These are phyloP conservation scores for Silurus aristotelis DNA, from an alignment of 2,797 vertebrate genomes.

Conservation along the genomic window DNA sequence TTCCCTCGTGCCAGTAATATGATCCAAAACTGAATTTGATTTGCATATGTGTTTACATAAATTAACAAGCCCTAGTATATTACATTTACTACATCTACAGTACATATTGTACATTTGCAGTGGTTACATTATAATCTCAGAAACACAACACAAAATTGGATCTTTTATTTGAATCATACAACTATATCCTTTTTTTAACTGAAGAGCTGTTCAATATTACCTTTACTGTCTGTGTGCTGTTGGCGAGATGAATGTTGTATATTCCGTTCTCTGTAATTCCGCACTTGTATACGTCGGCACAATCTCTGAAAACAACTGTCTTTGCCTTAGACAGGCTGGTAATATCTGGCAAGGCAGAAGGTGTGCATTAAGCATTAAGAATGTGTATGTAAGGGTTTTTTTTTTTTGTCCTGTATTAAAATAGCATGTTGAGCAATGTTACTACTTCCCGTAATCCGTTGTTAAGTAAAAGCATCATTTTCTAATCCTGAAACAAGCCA, in stretches of 20 bases:
- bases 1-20: background rate
- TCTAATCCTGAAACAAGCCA: conserved; percentile 33
- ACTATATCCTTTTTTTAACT: background rate
- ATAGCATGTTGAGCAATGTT: conserved; percentile 45
- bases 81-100: background rate
- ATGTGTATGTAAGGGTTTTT: background rate
- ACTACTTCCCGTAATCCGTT: conserved; percentile 26
- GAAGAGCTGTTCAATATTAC: conserved; percentile 61
- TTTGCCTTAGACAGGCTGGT: conserved; percentile 66
- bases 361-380: conserved; percentile 15
- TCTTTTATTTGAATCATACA: background rate
- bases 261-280: conserved; percentile 76
- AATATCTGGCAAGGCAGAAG: conserved; percentile 66
- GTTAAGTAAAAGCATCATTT: conserved; percentile 29
- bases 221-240: conserved; percentile 75
- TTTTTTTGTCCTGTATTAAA: conserved; percentile 34
- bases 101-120: background rate
- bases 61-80: background rate
- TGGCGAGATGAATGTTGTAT: conserved; percentile 74
- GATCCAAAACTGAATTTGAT: background rate
- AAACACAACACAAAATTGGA: background rate
- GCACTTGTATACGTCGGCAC: conserved; percentile 75
- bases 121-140: background rate
- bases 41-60: background rate
- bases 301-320: conserved; percentile 72